Percentiles rank a stretch among this genome's conserved stretches.
These are phyloP conservation scores for Aethina tumida DNA, from an alignment of 1,140 invertebrate species.

Conservation along the genomic window DNA sequence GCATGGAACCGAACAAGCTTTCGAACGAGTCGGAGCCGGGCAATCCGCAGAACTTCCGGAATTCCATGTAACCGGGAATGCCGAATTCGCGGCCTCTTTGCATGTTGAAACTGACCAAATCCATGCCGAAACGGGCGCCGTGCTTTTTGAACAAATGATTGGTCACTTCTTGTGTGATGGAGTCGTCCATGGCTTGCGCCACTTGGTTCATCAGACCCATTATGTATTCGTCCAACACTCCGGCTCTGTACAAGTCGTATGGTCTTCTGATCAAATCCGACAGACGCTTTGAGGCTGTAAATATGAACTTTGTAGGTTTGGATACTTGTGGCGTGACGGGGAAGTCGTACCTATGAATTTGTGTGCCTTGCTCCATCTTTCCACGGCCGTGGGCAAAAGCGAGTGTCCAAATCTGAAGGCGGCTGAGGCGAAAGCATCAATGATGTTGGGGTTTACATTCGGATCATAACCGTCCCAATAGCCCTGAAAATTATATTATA, in stretches of 20 bases:
- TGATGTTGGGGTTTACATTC: conserved; percentile 74
- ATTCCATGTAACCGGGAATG: conserved; percentile 86
- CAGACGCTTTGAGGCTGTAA: conserved; percentile 74
- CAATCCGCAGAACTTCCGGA: conserved; percentile 83
- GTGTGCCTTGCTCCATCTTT: conserved; percentile 87
- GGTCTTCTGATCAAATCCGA: conserved; percentile 81
- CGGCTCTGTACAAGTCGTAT: conserved; percentile 82
- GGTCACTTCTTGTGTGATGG: conserved; percentile 86
- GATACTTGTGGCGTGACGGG: neutral
- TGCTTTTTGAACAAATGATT: conserved; percentile 87
- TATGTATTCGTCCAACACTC: conserved; percentile 82
- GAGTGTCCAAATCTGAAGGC: conserved; percentile 88
- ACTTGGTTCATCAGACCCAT: conserved; percentile 92
- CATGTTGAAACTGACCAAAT: conserved; percentile 91
- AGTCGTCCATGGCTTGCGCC: conserved; percentile 90
- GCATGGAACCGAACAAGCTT: conserved; percentile 78
- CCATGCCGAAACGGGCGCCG: conserved; percentile 65
- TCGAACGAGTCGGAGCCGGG: conserved; percentile 72
- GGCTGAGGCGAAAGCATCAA: conserved; percentile 78
- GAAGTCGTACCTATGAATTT: conserved; percentile 71
- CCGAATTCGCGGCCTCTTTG: conserved; percentile 88
- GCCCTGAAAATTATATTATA: conserved; percentile 43
- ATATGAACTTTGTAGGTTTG: conserved; percentile 6
- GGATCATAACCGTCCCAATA: conserved; percentile 85
- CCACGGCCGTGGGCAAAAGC: conserved; percentile 74